phyloP scores from a whole-genome alignment of 2,888 invertebrate genomes.

The Nipponacmea schrenckii region DNA sequence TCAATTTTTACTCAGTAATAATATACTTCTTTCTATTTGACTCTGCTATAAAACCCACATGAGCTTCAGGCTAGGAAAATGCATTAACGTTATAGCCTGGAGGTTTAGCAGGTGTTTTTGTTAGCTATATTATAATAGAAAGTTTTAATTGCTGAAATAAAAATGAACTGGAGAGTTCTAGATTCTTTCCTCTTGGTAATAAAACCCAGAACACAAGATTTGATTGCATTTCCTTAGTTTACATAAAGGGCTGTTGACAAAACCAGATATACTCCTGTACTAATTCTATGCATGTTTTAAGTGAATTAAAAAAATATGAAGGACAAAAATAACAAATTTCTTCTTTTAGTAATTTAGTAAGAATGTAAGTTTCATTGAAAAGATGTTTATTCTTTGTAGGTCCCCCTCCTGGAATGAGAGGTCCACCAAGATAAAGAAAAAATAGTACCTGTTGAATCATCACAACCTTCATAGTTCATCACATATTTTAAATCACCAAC shows the following conservation, averaged over 20 bases:
- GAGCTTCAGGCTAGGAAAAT: slow-evolving; percentile 16
- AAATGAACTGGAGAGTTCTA: too few relatives aligned
- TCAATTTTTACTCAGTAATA: slow-evolving; percentile 20
- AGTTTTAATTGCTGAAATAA: neutral
- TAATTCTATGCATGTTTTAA: too few relatives aligned
- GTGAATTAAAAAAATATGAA: too few relatives aligned
- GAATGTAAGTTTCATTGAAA: too few relatives aligned
- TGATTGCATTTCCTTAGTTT: too few relatives aligned
- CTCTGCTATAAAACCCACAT: slow-evolving; percentile 19
- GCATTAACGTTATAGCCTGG: slow-evolving; percentile 15
- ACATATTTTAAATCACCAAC: too few relatives aligned
- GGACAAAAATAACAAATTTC: too few relatives aligned
- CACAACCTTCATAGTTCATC: neutral
- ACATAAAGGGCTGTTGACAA: too few relatives aligned
- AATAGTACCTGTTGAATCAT: slow-evolving; percentile 2
- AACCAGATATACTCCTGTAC: too few relatives aligned
- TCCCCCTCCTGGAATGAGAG: slow-evolving; percentile 19
- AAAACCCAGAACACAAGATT: too few relatives aligned
- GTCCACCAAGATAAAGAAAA: slow-evolving; percentile 1
- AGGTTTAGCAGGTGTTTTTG: slow-evolving; percentile 21
- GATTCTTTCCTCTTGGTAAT: too few relatives aligned
- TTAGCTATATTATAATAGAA: slow-evolving; percentile 7
- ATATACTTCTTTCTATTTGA: slow-evolving; percentile 20
- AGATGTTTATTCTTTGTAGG: slow-evolving; percentile 7
- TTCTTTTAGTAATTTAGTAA: too few relatives aligned